These are phyloP conservation scores for Anseranas semipalmata DNA, from an alignment of 2,113 vertebrate species.

Conservation along the genomic window DNA sequence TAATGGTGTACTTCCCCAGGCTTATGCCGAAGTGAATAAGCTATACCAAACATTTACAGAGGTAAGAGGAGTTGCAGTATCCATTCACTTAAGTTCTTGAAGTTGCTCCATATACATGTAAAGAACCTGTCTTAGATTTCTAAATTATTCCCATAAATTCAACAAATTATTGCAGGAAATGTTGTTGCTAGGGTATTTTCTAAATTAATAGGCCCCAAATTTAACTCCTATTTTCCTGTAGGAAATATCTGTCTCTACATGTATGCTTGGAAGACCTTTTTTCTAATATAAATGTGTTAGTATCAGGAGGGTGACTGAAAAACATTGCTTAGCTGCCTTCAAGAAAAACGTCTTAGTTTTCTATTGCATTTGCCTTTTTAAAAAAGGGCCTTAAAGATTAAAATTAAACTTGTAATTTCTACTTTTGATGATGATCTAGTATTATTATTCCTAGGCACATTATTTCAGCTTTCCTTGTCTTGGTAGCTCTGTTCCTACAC, in stretches of 20 bases:
- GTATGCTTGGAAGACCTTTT: background rate
- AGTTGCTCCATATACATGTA: accelerated
- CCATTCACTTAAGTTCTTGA: background rate
- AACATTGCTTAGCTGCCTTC: background rate
- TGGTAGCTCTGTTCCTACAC: background rate
- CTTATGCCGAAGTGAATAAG: slow-evolving; percentile 73
- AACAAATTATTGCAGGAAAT: background rate
- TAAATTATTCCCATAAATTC: background rate
- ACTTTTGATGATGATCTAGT: background rate
- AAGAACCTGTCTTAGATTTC: background rate
- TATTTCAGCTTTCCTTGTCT: background rate
- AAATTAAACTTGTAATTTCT: background rate
- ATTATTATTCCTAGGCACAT: background rate
- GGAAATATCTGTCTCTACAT: background rate
- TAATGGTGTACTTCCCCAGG: slow-evolving; percentile 71
- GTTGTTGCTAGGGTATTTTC: background rate
- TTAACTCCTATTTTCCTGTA: background rate
- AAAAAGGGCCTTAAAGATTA: background rate
- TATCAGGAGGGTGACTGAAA: background rate
- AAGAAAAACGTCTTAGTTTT: background rate
- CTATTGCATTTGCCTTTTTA: background rate
- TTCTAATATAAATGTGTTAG: background rate
- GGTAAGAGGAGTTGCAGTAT: slow-evolving; percentile 69
- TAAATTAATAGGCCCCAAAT: background rate
- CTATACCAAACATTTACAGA: slow-evolving; percentile 68